phyloP scores from a whole-genome alignment of 2,797 vertebrate species.

The Aldrovandia affinis region DNA sequence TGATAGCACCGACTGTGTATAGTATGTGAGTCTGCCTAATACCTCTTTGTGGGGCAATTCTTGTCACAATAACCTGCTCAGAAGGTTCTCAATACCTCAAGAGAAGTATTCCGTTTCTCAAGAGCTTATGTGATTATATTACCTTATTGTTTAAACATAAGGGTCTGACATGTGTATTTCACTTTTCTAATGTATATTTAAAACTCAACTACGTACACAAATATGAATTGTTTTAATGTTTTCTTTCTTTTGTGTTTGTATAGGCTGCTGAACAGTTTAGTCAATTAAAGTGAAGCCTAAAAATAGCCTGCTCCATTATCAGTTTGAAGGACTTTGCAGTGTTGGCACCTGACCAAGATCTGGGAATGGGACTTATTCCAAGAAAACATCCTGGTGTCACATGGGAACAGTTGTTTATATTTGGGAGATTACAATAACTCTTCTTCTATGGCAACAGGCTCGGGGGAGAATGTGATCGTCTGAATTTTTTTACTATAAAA shows the following conservation, averaged over 20 bases:
- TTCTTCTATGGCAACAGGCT: not conserved
- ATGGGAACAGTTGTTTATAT: slow-evolving; percentile 4
- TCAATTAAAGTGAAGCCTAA: slow-evolving; percentile 1
- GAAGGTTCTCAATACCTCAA: not conserved
- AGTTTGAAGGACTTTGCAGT: slow-evolving; percentile 14
- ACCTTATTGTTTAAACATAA: not conserved
- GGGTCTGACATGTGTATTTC: not conserved
- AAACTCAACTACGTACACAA: not conserved
- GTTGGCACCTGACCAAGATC: not conserved
- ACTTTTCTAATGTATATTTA: not conserved
- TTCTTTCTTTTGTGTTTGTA: not conserved
- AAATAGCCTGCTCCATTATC: slow-evolving; percentile 5
- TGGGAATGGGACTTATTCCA: slow-evolving; percentile 15
- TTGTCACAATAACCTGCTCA: not conserved
- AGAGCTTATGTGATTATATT: not conserved
- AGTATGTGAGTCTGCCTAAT: not conserved
- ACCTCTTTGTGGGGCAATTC: not conserved
- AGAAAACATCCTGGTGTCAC: slow-evolving; percentile 9
- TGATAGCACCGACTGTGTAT: not conserved
- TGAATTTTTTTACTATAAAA: not conserved
- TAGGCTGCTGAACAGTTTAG: not conserved
- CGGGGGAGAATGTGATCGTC: not conserved
- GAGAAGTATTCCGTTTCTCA: slow-evolving; percentile 7
- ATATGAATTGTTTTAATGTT: not conserved
- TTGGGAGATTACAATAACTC: not conserved